phyloP scores from a whole-genome alignment of 2,113 vertebrate species.

The Gobius niger region DNA sequence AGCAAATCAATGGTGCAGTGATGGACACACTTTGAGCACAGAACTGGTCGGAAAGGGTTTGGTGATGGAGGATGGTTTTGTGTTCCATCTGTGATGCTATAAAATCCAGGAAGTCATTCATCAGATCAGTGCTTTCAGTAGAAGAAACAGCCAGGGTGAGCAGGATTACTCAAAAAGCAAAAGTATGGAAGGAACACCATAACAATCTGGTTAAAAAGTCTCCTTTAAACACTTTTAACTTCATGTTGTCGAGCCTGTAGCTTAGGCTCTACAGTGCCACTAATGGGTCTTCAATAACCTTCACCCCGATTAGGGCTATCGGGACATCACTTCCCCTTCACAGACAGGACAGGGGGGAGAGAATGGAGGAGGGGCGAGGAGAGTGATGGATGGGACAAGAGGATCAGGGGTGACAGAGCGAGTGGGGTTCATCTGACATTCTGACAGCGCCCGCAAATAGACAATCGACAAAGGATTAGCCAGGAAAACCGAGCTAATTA shows the following conservation, averaged over 20 bases:
- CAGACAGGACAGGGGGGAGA: slow-evolving; percentile 3
- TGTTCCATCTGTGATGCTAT: too few relatives aligned
- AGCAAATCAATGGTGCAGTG: too few relatives aligned
- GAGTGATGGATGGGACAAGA: slow-evolving; percentile 16
- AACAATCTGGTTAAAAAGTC: too few relatives aligned
- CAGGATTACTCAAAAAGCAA: too few relatives aligned
- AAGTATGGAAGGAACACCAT: too few relatives aligned
- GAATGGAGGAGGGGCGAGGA: not conserved
- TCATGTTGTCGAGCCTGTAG: not conserved
- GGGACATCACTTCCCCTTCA: slow-evolving; percentile 9
- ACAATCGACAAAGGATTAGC: not conserved
- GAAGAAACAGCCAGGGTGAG: too few relatives aligned
- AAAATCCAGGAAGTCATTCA: too few relatives aligned
- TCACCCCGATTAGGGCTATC: slow-evolving; percentile 19
- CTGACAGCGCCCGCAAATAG: not conserved
- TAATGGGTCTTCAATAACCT: slow-evolving; percentile 20
- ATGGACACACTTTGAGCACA: too few relatives aligned
- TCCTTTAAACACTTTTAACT: too few relatives aligned
- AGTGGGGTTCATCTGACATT: not conserved
- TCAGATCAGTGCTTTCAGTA: too few relatives aligned
- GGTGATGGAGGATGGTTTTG: too few relatives aligned
- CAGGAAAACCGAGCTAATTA: not conserved
- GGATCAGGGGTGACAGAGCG: slow-evolving; percentile 1
- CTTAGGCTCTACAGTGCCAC: not conserved
- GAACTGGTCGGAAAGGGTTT: too few relatives aligned